These are phyloP conservation scores for Mythimna lalbum DNA, from an alignment of 2,888 invertebrate genomes.

Conservation along the genomic window DNA sequence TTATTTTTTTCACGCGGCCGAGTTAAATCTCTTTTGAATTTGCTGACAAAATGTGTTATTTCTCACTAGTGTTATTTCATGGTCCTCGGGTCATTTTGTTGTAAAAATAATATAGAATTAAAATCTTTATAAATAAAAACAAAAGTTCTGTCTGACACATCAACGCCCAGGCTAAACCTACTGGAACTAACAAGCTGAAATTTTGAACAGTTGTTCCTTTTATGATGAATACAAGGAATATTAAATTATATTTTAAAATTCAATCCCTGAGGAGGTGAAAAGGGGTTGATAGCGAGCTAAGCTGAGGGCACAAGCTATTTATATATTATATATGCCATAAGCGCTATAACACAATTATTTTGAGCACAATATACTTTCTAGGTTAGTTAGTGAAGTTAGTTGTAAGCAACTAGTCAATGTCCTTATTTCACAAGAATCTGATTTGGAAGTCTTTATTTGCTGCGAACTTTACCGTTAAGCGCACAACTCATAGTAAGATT, in stretches of 20 bases:
- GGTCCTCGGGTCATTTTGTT: not conserved
- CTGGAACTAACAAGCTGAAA: not conserved
- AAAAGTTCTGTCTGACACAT: not conserved
- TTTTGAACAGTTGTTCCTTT: too few relatives aligned
- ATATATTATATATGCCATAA: not conserved
- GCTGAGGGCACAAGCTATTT: not conserved
- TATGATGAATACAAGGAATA: not conserved
- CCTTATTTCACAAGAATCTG: not conserved
- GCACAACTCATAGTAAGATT: not conserved
- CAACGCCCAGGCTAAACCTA: not conserved
- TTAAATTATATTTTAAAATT: not conserved
- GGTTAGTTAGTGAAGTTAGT: conserved; percentile 4
- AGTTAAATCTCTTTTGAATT: not conserved
- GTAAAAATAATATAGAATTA: not conserved
- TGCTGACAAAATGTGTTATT: not conserved
- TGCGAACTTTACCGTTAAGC: conserved; percentile 10
- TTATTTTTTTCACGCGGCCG: not conserved
- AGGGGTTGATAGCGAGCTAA: not conserved
- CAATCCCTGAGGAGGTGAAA: not conserved
- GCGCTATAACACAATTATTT: not conserved
- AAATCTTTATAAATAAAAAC: not conserved
- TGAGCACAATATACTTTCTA: not conserved
- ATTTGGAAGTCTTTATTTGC: conserved; percentile 23
- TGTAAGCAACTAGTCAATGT: conserved; percentile 1
- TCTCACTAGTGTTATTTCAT: not conserved